phyloP scores from a whole-genome alignment of 2,113 vertebrate species.

The Athene cunicularia region DNA sequence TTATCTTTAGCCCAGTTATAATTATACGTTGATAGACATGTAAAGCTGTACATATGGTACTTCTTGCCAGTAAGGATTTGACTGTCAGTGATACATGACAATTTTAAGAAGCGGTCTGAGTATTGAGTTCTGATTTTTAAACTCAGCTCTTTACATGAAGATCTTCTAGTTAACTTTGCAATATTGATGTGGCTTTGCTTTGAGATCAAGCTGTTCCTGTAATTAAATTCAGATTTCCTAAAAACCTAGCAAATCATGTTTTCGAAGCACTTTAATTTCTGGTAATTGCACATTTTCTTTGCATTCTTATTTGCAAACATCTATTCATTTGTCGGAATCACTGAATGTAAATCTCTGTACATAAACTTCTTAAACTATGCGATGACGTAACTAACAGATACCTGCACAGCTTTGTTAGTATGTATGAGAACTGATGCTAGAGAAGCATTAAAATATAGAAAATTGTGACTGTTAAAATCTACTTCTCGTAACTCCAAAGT shows the following conservation, averaged over 20 bases:
- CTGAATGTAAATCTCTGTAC: background rate
- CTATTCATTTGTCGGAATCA: background rate
- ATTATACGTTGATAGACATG: rapidly evolving
- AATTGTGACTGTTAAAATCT: background rate
- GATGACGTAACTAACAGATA: background rate
- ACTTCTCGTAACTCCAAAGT: background rate
- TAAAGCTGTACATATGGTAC: background rate
- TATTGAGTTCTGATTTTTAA: background rate
- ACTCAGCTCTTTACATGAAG: background rate
- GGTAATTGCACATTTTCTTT: background rate
- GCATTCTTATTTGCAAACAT: background rate
- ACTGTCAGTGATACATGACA: background rate
- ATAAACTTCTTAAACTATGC: background rate
- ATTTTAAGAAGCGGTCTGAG: background rate
- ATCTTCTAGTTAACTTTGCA: background rate
- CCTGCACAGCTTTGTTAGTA: background rate
- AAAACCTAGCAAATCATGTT: background rate
- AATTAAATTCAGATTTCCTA: background rate
- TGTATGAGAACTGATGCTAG: background rate
- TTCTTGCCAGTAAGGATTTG: background rate
- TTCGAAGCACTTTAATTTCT: background rate
- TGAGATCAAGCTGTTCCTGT: background rate
- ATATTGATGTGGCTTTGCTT: background rate
- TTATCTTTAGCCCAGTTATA: background rate
- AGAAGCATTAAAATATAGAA: background rate